Evolutionary conservation across 2,113 vertebrate species (phyloP), one percentile per base, ranked within the genome.

Genomic region (Phrynocephalus versicolor): DNA sequence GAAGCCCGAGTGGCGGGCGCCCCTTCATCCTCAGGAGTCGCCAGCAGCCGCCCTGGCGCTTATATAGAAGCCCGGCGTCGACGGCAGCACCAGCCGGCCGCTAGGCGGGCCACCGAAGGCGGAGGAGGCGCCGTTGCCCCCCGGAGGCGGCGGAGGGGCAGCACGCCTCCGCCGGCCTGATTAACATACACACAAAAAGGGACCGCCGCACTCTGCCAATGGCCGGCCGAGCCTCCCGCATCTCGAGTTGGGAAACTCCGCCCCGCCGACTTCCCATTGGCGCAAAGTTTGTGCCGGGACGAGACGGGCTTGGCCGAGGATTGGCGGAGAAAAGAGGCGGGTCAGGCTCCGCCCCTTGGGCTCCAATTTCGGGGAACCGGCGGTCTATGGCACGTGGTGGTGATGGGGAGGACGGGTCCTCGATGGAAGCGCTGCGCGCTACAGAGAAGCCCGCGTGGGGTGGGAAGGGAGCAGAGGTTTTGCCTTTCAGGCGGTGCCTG

Each of bases 1-100:
- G 58, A 45, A 83, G 58, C 33, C 69, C 27, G 84, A 81, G 78
- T 65, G 69, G 58, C 69, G 27, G 82, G 82, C 85, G 89, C 91
- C 86, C 90, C 93, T 51, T 91, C 95, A 96, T 96, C 93, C 94
- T 94, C 94, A 69, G 86, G 88, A 79, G 83, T 83, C 84, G 64
- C 88, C 69, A 88, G 55, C 64, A 70, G 79, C 82, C 87, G 65
- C 9, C 64, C 51, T 5, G 41, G 51, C 79, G 84, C 91, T 90
- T 90, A 89, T 74, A 82, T 10, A 39, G 90, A 86, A 35, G 76
- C 71, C 30, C 12, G 33, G 74, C 79, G n/a, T n/a, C n/a, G 21
- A 37, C 58, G 57, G 15, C 23, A 2, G 57, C 70, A 13, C 2
- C 79, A 64, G 1, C 51, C 45, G 35, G 74, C 78, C 14, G 27